Conservation (phyloP, 2,113 vertebrate species). For the Corythoichthys intestinalis region DNA sequence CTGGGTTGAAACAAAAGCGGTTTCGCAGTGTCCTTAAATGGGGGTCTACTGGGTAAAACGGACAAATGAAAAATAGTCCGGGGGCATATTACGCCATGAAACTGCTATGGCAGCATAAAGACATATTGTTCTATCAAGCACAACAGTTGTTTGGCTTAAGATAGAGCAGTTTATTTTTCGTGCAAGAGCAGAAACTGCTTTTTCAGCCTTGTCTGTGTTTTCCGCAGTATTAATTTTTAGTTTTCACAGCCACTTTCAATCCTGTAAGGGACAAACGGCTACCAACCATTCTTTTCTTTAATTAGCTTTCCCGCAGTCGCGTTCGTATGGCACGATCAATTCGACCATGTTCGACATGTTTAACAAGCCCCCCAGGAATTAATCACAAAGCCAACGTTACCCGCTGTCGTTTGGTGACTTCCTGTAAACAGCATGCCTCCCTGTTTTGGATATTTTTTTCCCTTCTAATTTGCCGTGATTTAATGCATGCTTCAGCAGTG, state of each 20-base stretch:
- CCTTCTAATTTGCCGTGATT: conserved; percentile 43
- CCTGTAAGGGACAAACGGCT: background rate
- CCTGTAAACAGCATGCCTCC: conserved; percentile 62
- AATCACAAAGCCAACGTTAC: conserved; percentile 41
- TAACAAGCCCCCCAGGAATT: conserved; percentile 22
- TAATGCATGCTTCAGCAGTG: conserved; percentile 28
- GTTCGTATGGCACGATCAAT: conserved; percentile 5
- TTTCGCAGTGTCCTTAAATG: too few relatives aligned
- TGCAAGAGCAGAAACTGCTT: too few relatives aligned
- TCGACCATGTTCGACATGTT: conserved; percentile 6
- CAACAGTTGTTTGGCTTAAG: too few relatives aligned
- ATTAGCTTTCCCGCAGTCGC: conserved; percentile 7
- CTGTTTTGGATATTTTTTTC: conserved; percentile 52
- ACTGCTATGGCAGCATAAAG: too few relatives aligned
- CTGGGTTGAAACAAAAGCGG: too few relatives aligned
- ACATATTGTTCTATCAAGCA: too few relatives aligned
- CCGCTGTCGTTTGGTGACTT: conserved; percentile 42
- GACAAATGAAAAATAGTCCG: too few relatives aligned
- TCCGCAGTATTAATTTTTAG: too few relatives aligned
- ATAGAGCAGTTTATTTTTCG: too few relatives aligned
- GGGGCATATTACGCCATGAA: too few relatives aligned
- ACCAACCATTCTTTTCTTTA: conserved; percentile 11
- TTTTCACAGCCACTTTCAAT: conserved; percentile 1
- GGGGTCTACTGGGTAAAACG: too few relatives aligned
- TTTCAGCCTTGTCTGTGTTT: too few relatives aligned